Evolutionary conservation across 2,797 vertebrate species (phyloP), one percentile per base, ranked within the genome.

Genomic region (Rhinatrema bivittatum): DNA sequence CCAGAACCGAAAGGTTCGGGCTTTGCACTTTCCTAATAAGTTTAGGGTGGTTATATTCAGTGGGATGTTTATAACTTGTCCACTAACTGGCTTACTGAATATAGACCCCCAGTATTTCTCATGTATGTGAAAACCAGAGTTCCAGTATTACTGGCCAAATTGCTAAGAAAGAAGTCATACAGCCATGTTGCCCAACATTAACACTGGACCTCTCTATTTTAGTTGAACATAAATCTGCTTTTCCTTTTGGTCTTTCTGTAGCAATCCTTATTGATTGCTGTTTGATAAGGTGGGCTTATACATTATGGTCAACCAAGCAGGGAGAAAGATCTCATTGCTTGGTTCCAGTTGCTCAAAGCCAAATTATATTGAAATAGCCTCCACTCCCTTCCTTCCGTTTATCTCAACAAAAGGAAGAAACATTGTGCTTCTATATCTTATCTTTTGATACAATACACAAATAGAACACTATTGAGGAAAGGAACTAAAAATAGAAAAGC

Each of bases 321-420:
- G 70, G 70, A 70, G 62, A 72, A 75, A 53, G 82, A 75, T 76
- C 72, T 81, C 79, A 76, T 61, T 78, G 63, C 35, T 62, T 47
- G 52, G 50, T 60, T 46, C 74, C 59, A 84, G 69, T 75, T 84
- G 71, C 54, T 42, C 37, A 66, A 66, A 81, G 56, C 61, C 67
- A 77, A 72, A 66, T 62, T 59, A 46, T 14, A 65, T 63, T 32
- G 53, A 42, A 64, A 67, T 67, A 69, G 59, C 37, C 43, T 59
- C 50, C 44, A 39, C 50, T 66, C 51, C 57, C 66, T 75, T 74
- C 68, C 60, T 71, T 54, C 51, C 42, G 50, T 47, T 33, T 54
- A 57, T 51, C 42, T 30, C 37, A 61, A 66, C 47, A 65, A 58
- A n/a, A 70, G 6, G 19, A 48, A 70, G 52, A 33, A 34, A 42